phyloP scores from a whole-genome alignment of 2,888 invertebrate genomes.

The Drosophila affinis region DNA sequence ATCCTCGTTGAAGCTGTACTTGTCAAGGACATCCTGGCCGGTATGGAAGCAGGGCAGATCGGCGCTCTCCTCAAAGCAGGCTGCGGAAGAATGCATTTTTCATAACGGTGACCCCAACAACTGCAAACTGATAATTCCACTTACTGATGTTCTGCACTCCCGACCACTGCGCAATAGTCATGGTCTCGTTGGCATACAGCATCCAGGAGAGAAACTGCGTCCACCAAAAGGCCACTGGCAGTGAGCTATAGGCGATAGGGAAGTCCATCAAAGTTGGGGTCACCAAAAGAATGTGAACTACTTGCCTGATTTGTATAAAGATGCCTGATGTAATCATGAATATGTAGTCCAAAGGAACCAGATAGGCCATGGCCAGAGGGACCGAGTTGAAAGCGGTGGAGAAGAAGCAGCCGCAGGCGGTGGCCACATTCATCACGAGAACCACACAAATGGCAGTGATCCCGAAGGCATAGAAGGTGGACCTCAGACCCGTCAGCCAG shows the following conservation, averaged over 20 bases:
- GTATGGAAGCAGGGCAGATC: slow-evolving; percentile 89
- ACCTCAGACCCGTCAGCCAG: slow-evolving; percentile 92
- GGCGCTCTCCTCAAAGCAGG: slow-evolving; percentile 86
- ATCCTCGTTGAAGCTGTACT: slow-evolving; percentile 88
- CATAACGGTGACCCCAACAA: neutral
- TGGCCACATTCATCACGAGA: slow-evolving; percentile 93
- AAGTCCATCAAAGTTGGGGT: too few species aligned
- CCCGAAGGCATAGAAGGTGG: slow-evolving; percentile 88
- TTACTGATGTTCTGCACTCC: slow-evolving; percentile 86
- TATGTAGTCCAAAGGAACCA: slow-evolving; percentile 93
- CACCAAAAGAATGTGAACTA: neutral
- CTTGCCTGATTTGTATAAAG: slow-evolving; percentile 91
- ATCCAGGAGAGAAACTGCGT: slow-evolving; percentile 93
- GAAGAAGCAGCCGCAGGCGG: slow-evolving; percentile 94
- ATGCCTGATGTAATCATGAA: slow-evolving; percentile 94
- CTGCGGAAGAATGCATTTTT: slow-evolving; percentile 80
- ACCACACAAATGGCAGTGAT: slow-evolving; percentile 89
- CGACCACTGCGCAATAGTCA: slow-evolving; percentile 92
- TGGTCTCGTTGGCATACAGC: slow-evolving; percentile 93
- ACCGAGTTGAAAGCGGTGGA: slow-evolving; percentile 92
- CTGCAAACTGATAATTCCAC: slow-evolving; percentile 23
- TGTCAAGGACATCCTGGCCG: slow-evolving; percentile 89
- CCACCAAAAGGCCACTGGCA: slow-evolving; percentile 90
- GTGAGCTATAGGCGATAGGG: slow-evolving; percentile 85
- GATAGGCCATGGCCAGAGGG: slow-evolving; percentile 91